phyloP scores from a whole-genome alignment of 2,888 invertebrate genomes.

The Cyclophora punctaria region DNA sequence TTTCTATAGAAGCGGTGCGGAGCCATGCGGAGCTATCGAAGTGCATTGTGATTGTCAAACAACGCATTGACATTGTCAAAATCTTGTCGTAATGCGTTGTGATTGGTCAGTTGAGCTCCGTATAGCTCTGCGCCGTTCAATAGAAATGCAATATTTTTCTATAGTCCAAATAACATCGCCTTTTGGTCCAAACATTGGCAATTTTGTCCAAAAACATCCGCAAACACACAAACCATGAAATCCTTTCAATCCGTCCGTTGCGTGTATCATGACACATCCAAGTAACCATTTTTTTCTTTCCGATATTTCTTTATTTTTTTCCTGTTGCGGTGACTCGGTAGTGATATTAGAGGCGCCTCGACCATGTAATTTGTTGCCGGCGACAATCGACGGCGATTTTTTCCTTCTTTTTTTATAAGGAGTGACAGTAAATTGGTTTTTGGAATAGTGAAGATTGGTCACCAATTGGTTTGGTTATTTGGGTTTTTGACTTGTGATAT shows the following conservation, averaged over 20 bases:
- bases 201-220: too few species aligned
- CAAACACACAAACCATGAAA: neutral
- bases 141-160: too few species aligned
- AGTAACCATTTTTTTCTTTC: conserved; percentile 40
- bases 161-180: too few species aligned
- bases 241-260: conserved; percentile 17
- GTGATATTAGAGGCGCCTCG: conserved; percentile 53
- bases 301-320: conserved; percentile 22
- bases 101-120: too few species aligned
- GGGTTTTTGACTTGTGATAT: too few species aligned
- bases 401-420: conserved; percentile 30
- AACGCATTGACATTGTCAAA: too few species aligned
- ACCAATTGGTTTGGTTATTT: neutral
- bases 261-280: conserved; percentile 56
- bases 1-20: too few species aligned
- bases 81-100: too few species aligned
- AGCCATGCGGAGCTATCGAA: too few species aligned
- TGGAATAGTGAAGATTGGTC: conserved; percentile 4
- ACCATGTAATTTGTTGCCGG: conserved; percentile 56
- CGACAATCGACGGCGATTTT: conserved; percentile 30
- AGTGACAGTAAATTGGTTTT: conserved; percentile 38
- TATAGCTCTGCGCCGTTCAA: too few species aligned
- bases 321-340: conserved; percentile 24
- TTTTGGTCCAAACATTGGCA: too few species aligned
- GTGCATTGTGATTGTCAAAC: too few species aligned